Base-by-base conservation (phyloP, 92 coral and sea anemone species). In the Metridium senile region DNA sequence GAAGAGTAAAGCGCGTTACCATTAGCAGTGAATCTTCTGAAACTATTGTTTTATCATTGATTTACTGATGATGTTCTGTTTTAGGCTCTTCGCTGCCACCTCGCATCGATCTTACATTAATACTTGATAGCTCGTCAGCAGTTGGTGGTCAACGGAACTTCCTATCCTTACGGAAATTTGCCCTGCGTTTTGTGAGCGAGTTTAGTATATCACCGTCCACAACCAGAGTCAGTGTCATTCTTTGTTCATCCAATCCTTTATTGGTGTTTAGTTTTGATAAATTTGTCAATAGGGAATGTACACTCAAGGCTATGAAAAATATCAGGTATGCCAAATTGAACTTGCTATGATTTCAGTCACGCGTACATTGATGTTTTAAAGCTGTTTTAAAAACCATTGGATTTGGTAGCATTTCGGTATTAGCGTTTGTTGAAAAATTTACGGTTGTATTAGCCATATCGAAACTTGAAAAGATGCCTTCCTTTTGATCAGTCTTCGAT, bases 131-230 rank as follows among this genome's bases (percentile, higher is more conserved):
- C 47, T 71, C 89, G 11, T 51, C 74, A 8, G 43, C 75, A 33
- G 78, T 77, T 18, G 84, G 89, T 62, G 56, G 71, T 46, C 30
- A 62, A 19, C 33, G 56, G 45, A 70, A 81, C 30, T 89, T 81
- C 70, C 16, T 23, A 10, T 26, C 35, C 17, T 33, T 72, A 29
- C 72, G 81, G 71, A 22, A 22, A 1, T 85, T 89, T 66, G 70
- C 58, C 19, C 52, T 45, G 19, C 22, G 77, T 21, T 75, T 89
- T 21, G 80, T 81, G 10, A 64, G 74, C 32, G 87, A 81, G 74
- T 85, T 89, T 51, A 81, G 87, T 16, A 86, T 89, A 25, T 93
- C 93, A 25, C 84, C 94, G 31, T 84, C 93, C n/a, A 89, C 89
- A 28, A 89, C 89, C 33, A 83, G 91, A 58, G 74, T 93, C 28